Percentiles rank a stretch among this genome's conserved stretches.
Evolutionary conservation across 2,113 vertebrate genomes (phyloP).

Genomic region (Carlito syrichta): DNA sequence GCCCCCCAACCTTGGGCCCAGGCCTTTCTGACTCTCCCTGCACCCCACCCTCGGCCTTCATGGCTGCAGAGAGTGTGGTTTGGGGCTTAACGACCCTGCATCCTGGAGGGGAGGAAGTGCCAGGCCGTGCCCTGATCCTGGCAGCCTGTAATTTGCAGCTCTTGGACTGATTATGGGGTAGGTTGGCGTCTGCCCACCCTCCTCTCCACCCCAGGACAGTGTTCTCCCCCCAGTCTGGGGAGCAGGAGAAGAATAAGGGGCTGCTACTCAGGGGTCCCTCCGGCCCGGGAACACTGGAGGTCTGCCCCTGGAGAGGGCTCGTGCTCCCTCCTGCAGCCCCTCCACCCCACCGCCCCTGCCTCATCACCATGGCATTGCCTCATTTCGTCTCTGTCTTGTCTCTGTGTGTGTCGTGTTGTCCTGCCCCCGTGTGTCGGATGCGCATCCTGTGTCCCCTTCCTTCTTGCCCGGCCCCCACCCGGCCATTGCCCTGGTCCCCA

Average conservation of each 20-base stretch:
- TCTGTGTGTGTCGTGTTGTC: slow-evolving; percentile 56
- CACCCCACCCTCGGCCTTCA: not conserved
- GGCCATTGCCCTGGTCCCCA: slow-evolving; percentile 69
- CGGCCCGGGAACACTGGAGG: not conserved
- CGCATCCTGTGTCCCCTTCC: slow-evolving; percentile 18
- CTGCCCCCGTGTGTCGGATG: not conserved
- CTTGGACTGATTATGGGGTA: not conserved
- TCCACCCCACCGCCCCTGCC: not conserved
- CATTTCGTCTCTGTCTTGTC: slow-evolving; percentile 72
- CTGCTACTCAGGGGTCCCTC: not conserved
- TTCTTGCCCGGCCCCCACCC: slow-evolving; percentile 31
- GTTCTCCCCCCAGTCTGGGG: not conserved
- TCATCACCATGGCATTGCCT: slow-evolving; percentile 54
- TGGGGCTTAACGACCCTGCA: not conserved
- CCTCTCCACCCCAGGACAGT: not conserved
- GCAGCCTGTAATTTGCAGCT: slow-evolving; percentile 37
- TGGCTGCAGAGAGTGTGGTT: not conserved
- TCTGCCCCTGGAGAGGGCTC: not conserved
- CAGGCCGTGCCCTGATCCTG: not conserved
- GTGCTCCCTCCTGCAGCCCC: not conserved
- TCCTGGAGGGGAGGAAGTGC: not conserved
- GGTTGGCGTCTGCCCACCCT: not conserved
- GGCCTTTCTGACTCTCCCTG: not conserved
- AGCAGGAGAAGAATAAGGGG: not conserved
- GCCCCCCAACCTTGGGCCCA: not conserved